Evolutionary conservation across 2,113 vertebrate species (phyloP).

Genomic region (Epinephelus moara): DNA sequence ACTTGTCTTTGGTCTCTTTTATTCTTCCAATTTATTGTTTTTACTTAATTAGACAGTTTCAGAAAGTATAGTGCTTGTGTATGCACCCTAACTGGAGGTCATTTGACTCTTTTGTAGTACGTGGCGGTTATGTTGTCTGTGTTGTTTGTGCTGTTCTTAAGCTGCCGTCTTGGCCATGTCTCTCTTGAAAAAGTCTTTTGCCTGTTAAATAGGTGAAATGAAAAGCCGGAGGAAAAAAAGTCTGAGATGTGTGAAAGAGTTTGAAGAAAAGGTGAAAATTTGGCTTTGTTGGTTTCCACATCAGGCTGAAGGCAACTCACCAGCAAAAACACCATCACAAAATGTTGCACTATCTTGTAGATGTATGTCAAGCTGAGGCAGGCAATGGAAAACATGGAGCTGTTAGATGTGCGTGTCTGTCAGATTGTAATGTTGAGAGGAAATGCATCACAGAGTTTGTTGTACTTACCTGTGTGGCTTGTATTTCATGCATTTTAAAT

Average conservation of each 20-base stretch:
- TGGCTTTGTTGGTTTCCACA: not conserved
- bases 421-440: not conserved
- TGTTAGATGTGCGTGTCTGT: not conserved
- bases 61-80: not conserved
- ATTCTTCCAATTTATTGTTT: too few species aligned
- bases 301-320: not conserved
- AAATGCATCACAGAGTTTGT: not conserved
- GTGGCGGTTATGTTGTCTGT: not conserved
- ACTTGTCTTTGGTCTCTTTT: too few species aligned
- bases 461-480: not conserved
- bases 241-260: not conserved
- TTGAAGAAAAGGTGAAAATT: not conserved
- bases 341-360: not conserved
- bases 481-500: not conserved
- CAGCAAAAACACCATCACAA: too few species aligned
- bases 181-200: not conserved
- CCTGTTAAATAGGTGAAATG: not conserved
- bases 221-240: slow-evolving; percentile 7
- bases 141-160: not conserved
- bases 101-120: too few species aligned
- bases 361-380: not conserved
- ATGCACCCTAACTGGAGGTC: not conserved
- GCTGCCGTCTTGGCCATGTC: not conserved
- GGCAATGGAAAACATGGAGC: not conserved
- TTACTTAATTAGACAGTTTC: not conserved